A percentile compares a stretch with the other conserved stretches of the same genome.
Evolutionary conservation across 2,113 vertebrate species (phyloP).

Genomic region (Rhabdomys dilectus): DNA sequence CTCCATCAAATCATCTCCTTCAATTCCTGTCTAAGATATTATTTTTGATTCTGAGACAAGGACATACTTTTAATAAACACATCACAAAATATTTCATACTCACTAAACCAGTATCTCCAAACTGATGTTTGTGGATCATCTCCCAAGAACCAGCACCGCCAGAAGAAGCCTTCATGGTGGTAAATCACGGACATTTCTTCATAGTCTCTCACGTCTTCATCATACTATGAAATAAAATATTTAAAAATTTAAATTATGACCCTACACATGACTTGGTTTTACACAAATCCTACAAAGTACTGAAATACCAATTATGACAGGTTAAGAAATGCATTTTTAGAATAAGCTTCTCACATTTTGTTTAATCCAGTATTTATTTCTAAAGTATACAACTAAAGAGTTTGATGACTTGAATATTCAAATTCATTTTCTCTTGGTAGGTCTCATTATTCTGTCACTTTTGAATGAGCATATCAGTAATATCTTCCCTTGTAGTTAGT

Average conservation of each 20-base stretch:
- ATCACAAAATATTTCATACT: conserved; percentile 74
- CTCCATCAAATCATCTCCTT: not conserved
- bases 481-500: not conserved
- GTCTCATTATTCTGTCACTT: not conserved
- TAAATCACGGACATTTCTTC: conserved; percentile 83
- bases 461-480: not conserved
- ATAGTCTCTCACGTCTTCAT: accelerated
- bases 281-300: not conserved
- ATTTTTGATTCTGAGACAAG: not conserved
- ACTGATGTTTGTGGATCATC: conserved; percentile 86
- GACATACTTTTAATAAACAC: not conserved
- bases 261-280: not conserved
- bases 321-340: not conserved
- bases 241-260: not conserved
- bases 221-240: conserved; percentile 63
- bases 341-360: not conserved
- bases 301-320: not conserved
- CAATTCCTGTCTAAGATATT: not conserved
- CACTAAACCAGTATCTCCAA: conserved; percentile 93
- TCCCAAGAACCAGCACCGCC: conserved; percentile 90
- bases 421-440: not conserved
- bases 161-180: conserved; percentile 95
- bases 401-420: not conserved
- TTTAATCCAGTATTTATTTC: not conserved
- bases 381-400: not conserved